Percentiles rank a stretch among this genome's conserved stretches.
These are phyloP conservation scores for Circaetus cinerascens DNA, from an alignment of 2,113 vertebrate species.

Conservation along the genomic window DNA sequence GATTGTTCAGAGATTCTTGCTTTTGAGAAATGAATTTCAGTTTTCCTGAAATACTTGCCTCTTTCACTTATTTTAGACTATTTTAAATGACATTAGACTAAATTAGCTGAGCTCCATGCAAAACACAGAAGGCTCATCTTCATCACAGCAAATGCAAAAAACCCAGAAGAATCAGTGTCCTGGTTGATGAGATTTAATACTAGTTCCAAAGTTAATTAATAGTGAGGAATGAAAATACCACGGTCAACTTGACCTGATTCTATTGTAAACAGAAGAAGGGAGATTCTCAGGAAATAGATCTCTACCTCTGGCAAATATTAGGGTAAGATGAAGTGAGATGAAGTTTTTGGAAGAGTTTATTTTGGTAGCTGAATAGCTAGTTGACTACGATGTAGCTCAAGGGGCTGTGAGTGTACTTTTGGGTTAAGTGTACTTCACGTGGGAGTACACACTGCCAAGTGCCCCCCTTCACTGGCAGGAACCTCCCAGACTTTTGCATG, in stretches of 20 bases:
- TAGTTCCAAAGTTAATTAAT: neutral
- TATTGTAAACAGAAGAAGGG: neutral
- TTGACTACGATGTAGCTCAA: neutral
- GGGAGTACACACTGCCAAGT: neutral
- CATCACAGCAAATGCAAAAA: neutral
- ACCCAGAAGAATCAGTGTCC: neutral
- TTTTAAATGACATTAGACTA: neutral
- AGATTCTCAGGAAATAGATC: neutral
- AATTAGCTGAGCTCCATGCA: neutral
- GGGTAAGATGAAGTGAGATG: neutral
- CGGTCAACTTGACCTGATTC: neutral
- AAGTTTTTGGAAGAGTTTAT: neutral
- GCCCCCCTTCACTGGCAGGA: neutral
- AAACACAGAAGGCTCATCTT: neutral
- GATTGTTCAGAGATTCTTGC: neutral
- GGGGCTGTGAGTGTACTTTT: neutral
- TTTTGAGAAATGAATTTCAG: neutral
- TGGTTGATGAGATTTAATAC: neutral
- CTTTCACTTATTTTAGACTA: neutral
- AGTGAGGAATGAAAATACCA: neutral
- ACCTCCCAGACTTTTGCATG: neutral
- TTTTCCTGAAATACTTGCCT: neutral
- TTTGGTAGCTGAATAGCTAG: neutral
- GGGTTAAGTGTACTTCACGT: rapidly evolving
- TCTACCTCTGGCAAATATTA: neutral